phyloP scores from a whole-genome alignment of 2,888 invertebrate genomes.

The Eretmocerus hayati region DNA sequence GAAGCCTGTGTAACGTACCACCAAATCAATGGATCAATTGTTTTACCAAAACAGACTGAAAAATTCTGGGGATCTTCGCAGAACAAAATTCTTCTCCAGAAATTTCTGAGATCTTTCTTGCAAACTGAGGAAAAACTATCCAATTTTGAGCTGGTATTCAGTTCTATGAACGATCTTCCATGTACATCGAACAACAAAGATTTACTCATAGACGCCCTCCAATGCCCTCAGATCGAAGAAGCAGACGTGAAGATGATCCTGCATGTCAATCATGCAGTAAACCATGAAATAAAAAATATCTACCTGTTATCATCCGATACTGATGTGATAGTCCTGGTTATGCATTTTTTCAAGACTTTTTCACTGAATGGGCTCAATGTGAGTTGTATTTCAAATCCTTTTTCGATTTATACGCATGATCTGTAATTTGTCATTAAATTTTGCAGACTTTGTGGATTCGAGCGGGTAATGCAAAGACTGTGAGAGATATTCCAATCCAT shows the following conservation, averaged over 20 bases:
- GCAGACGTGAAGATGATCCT: slow-evolving; percentile 1
- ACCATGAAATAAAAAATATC: background rate
- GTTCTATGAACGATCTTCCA: background rate
- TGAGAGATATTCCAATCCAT: background rate
- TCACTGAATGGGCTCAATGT: background rate
- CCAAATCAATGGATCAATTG: background rate
- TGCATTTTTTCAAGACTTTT: background rate
- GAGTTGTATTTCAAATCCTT: background rate
- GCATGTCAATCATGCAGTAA: background rate
- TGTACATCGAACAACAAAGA: background rate
- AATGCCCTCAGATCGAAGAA: background rate
- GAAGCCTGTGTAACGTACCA: background rate
- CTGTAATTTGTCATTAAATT: background rate
- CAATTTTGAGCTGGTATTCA: background rate
- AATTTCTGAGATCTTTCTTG: background rate
- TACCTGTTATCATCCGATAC: background rate
- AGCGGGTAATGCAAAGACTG: background rate
- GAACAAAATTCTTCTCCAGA: slow-evolving; percentile 1
- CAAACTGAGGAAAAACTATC: background rate
- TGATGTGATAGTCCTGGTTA: background rate
- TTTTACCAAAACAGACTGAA: background rate
- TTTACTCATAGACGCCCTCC: background rate
- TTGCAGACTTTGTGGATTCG: background rate
- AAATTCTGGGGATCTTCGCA: background rate
- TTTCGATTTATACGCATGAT: background rate